These are phyloP conservation scores for Bombus pyrosoma DNA, from an alignment of 1,140 invertebrate species.

Conservation along the genomic window DNA sequence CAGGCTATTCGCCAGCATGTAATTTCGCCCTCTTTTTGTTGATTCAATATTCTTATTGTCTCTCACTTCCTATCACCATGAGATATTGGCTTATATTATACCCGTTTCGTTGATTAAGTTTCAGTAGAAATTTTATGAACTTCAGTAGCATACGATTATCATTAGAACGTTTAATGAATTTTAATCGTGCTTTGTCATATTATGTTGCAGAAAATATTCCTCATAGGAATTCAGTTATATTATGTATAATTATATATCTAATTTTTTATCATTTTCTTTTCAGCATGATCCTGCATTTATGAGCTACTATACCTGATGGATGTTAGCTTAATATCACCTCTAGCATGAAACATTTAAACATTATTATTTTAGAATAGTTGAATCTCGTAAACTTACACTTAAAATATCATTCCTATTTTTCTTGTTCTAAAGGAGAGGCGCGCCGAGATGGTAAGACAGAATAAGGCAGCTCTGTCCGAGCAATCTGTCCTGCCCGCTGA, in stretches of 20 bases:
- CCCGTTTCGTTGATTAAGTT: slow-evolving; percentile 44
- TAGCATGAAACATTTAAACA: slow-evolving; percentile 49
- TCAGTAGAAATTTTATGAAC: slow-evolving; percentile 41
- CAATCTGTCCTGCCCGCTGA: slow-evolving; percentile 68
- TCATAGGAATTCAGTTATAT: slow-evolving; percentile 10
- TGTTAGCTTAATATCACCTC: slow-evolving; percentile 54
- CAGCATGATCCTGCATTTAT: slow-evolving; percentile 50
- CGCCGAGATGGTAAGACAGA: slow-evolving; percentile 92
- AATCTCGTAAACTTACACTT: background rate
- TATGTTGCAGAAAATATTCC: slow-evolving; percentile 43
- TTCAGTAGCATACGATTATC: background rate
- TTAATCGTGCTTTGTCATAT: slow-evolving; percentile 46
- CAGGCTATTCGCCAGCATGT: slow-evolving; percentile 90
- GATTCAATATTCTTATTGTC: slow-evolving; percentile 46
- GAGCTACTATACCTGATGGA: slow-evolving; percentile 24
- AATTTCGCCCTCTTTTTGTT: slow-evolving; percentile 63
- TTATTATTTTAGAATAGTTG: slow-evolving; percentile 19
- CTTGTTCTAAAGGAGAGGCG: slow-evolving; percentile 88
- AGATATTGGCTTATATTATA: slow-evolving; percentile 47
- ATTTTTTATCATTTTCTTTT: slow-evolving; percentile 33
- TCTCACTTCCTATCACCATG: slow-evolving; percentile 7
- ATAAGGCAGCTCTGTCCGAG: slow-evolving; percentile 86
- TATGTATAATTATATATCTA: background rate
- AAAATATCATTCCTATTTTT: slow-evolving; percentile 21
- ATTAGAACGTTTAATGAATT: slow-evolving; percentile 40